Conservation (phyloP, 1,140 invertebrate genomes). For the Drosophila melanogaster region Release_6_plus_ISO1_MT NT_037436.4:14214501-14215000, state of each 20-base stretch:
- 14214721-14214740: constrained; percentile 59
- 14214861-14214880: background rate
- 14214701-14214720: constrained; percentile 48
- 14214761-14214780: constrained; percentile 63
- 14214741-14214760: constrained; percentile 65
- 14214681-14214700: background rate
- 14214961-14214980: background rate
- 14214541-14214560: constrained; percentile 34
- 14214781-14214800: constrained; percentile 59
- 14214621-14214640: constrained; percentile 74
- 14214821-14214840: background rate
- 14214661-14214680: background rate
- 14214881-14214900: no score
- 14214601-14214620: constrained; percentile 66
- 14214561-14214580: constrained; percentile 70
- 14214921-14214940: no score
- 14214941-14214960: background rate
- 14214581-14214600: constrained; percentile 72
- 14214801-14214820: constrained; percentile 7
- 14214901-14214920: no score
- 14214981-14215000: constrained; percentile 7
- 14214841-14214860: no score
- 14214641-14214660: constrained; percentile 62
- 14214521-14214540: constrained; percentile 56
- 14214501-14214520: constrained; percentile 52